Conservation (phyloP, 1,140 invertebrate species). For the Drosophila takahashii region DNA sequence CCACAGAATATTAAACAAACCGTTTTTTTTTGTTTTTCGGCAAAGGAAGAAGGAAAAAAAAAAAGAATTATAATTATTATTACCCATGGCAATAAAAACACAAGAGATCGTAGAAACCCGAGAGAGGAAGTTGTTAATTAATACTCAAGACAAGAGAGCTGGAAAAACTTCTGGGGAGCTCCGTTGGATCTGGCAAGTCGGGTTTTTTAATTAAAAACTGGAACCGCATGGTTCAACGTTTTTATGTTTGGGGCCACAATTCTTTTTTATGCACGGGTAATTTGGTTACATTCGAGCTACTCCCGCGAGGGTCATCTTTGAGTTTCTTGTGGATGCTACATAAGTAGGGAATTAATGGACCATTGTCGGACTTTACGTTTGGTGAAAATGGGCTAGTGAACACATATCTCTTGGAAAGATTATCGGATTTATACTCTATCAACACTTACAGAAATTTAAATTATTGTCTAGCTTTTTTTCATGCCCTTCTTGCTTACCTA, state of each 20-base stretch:
- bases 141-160: slow-evolving; percentile 55
- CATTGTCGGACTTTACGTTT: slow-evolving; percentile 21
- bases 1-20: slow-evolving; percentile 58
- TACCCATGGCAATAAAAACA: slow-evolving; percentile 50
- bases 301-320: slow-evolving; percentile 44
- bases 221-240: slow-evolving; percentile 37
- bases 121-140: slow-evolving; percentile 78
- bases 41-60: slow-evolving; percentile 41
- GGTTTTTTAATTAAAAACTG: slow-evolving; percentile 68
- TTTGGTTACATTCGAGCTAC: slow-evolving; percentile 64
- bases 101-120: slow-evolving; percentile 27
- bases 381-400: neutral
- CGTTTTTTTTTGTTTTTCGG: slow-evolving; percentile 11
- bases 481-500: slow-evolving; percentile 55
- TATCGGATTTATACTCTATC: too few relatives aligned
- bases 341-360: slow-evolving; percentile 12
- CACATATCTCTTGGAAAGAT: neutral
- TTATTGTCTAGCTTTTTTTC: too few relatives aligned
- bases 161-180: slow-evolving; percentile 56
- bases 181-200: slow-evolving; percentile 32
- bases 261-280: slow-evolving; percentile 66
- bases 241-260: slow-evolving; percentile 39
- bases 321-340: neutral
- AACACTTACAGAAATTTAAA: neutral
- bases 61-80: slow-evolving; percentile 69